Base-by-base conservation (phyloP, 92 coral and sea anemone genomes). In the Virgularia gustaviana region DNA sequence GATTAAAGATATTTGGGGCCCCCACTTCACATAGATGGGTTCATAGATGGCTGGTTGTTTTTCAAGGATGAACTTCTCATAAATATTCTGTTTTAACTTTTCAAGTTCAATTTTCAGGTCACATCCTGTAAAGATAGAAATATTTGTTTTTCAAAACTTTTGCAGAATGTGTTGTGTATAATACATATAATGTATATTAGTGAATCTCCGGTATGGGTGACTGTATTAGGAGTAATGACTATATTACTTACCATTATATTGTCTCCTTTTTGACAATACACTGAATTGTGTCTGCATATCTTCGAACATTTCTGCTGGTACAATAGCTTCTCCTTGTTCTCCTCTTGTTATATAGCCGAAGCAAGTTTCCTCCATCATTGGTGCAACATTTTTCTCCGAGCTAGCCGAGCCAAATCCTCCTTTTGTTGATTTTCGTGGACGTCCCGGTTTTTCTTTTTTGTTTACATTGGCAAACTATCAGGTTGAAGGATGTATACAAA, bases 81-180 rank as follows among this genome's bases (percentile, higher is more conserved):
- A 71, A 9, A 79, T 49, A 13, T 29, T 79, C 11, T 55, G 42
- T 36, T 79, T 79, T 23, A 47, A 24, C 37, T 44, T 59, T 18
- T n/a, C 47, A 36, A 80, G 30, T 55, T 80, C 75, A 29, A 58
- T 31, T 73, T 28, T 80, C 23, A 80, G 23, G 72, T 80, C 84
- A 73, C 80, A 72, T 42, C 84, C 84, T 80, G 28, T 60, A 66
- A 55, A 37, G 13, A 55, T 27, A 27, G 13, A 55, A 12, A 2
- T 4, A 16, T 47, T 16, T 47, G 55, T 47, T 47, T 3, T 16
- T 25, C 23, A 16, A 47, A 3, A 2, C 4, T 47, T 16, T 47
- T 13, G 55, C 24, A 51, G 1, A 6, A 5, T 49, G 4, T 27
- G 22, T 51, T 51, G 27, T 32, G 27, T 51, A 20, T 16, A 20